Evolutionary conservation across 1,140 invertebrate species (phyloP).

Genomic region (Melanaphis sacchari): DNA sequence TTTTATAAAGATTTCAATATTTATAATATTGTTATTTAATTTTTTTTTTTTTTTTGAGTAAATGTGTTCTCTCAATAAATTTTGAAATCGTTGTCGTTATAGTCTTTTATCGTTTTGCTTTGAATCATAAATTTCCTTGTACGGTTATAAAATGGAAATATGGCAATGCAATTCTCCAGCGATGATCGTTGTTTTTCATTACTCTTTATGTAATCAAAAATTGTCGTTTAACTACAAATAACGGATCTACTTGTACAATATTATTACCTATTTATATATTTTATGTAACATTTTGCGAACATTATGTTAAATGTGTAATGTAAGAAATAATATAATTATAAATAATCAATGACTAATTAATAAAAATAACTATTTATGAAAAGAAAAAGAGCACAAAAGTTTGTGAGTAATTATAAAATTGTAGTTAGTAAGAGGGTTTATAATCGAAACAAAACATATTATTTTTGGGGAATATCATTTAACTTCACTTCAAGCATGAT

Average conservation of each 20-base stretch:
- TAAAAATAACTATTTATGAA: neutral
- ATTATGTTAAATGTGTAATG: neutral
- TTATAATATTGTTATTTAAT: neutral
- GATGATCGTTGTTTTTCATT: neutral
- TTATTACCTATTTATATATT: neutral
- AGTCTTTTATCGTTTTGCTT: neutral
- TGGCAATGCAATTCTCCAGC: neutral
- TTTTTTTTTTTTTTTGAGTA: neutral
- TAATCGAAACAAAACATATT: neutral
- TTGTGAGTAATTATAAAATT: neutral
- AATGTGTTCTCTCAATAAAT: neutral
- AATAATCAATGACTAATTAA: neutral
- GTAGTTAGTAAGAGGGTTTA: neutral
- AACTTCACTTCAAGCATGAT: neutral
- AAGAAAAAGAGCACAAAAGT: neutral
- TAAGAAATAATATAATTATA: neutral
- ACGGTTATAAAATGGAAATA: neutral
- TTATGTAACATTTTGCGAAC: neutral
- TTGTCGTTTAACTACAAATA: neutral
- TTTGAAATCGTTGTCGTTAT: neutral
- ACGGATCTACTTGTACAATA: neutral
- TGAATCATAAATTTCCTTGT: neutral
- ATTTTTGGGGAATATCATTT: neutral
- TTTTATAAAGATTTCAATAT: neutral
- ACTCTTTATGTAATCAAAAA: neutral